Percentiles rank a stretch among this genome's conserved stretches.
These are phyloP conservation scores for Anabacerthia variegaticeps DNA, from an alignment of 2,797 vertebrate genomes.

Conservation along the genomic window DNA sequence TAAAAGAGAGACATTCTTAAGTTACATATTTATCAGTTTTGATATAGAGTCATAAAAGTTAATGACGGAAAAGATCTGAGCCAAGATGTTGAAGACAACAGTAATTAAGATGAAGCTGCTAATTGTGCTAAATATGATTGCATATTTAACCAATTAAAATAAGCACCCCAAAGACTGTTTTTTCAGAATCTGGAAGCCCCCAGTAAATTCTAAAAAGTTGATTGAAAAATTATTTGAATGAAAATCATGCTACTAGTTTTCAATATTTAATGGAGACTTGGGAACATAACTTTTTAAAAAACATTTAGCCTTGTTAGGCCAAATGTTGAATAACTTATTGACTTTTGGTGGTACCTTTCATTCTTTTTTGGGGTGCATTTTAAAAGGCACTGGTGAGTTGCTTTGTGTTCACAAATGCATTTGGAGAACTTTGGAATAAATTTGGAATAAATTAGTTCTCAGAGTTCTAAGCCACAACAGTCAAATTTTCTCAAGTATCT, in stretches of 20 bases:
- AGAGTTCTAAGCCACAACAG: background rate
- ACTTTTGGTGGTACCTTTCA: background rate
- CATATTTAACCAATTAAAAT: background rate
- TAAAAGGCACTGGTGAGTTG: background rate
- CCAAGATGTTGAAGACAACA: background rate
- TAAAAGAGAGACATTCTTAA: background rate
- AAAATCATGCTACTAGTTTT: background rate
- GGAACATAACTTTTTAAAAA: background rate
- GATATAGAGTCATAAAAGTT: constrained; percentile 1
- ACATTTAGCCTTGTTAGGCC: background rate
- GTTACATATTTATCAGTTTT: background rate
- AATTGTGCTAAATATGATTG: background rate
- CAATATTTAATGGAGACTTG: background rate
- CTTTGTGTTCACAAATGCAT: background rate
- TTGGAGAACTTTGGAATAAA: background rate
- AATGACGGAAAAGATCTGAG: background rate
- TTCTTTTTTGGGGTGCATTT: background rate
- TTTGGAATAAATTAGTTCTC: background rate
- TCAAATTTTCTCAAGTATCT: background rate
- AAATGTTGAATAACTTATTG: background rate
- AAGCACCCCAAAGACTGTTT: background rate
- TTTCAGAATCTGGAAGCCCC: background rate
- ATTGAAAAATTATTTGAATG: background rate
- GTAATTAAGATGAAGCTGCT: background rate
- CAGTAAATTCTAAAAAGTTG: background rate